Evolutionary conservation across 2,113 vertebrate genomes (phyloP).

Genomic region (Anser brachyrhynchus): DNA sequence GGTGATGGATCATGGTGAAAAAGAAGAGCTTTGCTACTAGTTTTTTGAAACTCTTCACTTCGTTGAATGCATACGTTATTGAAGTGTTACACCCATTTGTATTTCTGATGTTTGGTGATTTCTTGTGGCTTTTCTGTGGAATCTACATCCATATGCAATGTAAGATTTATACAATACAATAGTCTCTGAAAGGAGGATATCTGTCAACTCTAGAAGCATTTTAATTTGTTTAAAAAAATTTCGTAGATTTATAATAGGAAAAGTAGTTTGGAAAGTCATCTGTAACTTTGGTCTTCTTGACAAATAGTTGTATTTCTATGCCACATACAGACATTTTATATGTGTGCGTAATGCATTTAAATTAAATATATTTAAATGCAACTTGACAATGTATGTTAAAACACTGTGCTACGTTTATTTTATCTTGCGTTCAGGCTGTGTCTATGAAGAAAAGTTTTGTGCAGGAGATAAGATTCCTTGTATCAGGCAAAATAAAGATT

Average conservation of each 20-base stretch:
- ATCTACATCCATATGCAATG: not conserved
- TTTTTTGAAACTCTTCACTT: not conserved
- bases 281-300: not conserved
- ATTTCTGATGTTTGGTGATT: not conserved
- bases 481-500: not conserved
- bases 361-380: not conserved
- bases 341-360: not conserved
- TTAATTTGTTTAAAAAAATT: not conserved
- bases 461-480: not conserved
- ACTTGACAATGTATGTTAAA: not conserved
- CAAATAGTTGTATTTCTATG: not conserved
- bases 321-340: rapidly evolving
- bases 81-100: not conserved
- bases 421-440: not conserved
- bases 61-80: not conserved
- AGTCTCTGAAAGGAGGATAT: not conserved
- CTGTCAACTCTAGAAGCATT: not conserved
- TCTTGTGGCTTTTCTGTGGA: not conserved
- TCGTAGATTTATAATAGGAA: not conserved
- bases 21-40: not conserved
- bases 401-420: not conserved
- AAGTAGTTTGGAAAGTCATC: not conserved
- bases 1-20: not conserved
- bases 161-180: not conserved
- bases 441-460: not conserved